A percentile compares a stretch with the other conserved stretches of the same genome.
Evolutionary conservation across 2,113 vertebrate genomes (phyloP).

Genomic region (Anguilla japonica): DNA sequence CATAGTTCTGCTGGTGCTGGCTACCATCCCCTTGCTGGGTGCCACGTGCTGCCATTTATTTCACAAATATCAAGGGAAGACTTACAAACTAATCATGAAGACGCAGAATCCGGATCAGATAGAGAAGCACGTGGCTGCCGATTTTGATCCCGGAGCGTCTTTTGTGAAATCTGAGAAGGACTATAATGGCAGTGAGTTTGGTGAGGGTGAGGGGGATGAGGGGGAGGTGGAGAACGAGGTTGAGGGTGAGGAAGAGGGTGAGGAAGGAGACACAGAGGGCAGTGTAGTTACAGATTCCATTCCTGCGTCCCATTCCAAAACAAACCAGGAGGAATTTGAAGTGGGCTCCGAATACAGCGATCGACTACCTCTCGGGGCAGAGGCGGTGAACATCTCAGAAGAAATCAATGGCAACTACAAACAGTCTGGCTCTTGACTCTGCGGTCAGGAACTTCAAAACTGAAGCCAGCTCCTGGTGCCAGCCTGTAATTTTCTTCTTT

Average conservation of each 20-base stretch:
- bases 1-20: slow-evolving; percentile 87
- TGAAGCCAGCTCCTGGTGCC: background rate
- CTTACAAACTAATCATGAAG: slow-evolving; percentile 91
- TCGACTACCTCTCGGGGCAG: slow-evolving; percentile 88
- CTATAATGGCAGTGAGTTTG: slow-evolving; percentile 72
- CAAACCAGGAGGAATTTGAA: slow-evolving; percentile 90
- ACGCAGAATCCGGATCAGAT: slow-evolving; percentile 83
- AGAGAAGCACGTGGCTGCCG: slow-evolving; percentile 83
- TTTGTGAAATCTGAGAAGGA: slow-evolving; percentile 89
- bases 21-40: slow-evolving; percentile 90
- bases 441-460: too few relatives aligned
- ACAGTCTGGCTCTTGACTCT: slow-evolving; percentile 79
- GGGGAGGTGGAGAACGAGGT: slow-evolving; percentile 44
- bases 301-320: slow-evolving; percentile 83
- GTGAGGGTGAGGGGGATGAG: slow-evolving; percentile 57
- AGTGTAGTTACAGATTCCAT: slow-evolving; percentile 81
- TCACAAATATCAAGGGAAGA: slow-evolving; percentile 93
- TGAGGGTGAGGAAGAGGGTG: slow-evolving; percentile 12
- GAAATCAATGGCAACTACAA: slow-evolving; percentile 98
- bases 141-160: slow-evolving; percentile 85
- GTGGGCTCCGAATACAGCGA: slow-evolving; percentile 93
- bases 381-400: slow-evolving; percentile 88
- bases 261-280: slow-evolving; percentile 65
- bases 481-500: slow-evolving; percentile 57
- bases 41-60: slow-evolving; percentile 96